These are phyloP conservation scores for Diplogasteroides magnus DNA, from an alignment of 1,140 invertebrate species.

Conservation along the genomic window DNA sequence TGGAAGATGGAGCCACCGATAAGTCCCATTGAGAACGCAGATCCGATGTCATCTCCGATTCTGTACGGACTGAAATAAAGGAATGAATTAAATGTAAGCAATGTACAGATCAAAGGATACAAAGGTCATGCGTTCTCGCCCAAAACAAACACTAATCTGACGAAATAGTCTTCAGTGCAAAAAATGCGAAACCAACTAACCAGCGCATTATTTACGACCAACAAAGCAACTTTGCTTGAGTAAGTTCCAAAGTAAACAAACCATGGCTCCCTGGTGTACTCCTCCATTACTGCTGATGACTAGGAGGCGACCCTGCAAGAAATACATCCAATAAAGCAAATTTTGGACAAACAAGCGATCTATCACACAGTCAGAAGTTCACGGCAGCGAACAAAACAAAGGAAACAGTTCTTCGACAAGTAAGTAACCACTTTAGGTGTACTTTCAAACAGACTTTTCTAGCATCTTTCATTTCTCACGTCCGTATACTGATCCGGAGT, in stretches of 20 bases:
- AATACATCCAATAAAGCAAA: too few species aligned
- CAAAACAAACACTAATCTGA: too few species aligned
- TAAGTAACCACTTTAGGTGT: too few species aligned
- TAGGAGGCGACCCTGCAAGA: too few species aligned
- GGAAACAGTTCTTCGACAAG: too few species aligned
- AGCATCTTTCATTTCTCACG: too few species aligned
- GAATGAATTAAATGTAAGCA: background rate
- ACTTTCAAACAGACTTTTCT: too few species aligned
- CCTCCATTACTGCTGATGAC: conserved; percentile 36
- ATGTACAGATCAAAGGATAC: background rate
- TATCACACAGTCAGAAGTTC: too few species aligned
- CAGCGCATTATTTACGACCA: background rate
- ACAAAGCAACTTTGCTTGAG: conserved; percentile 2
- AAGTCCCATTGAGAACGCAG: conserved; percentile 95
- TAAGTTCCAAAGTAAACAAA: conserved; percentile 21
- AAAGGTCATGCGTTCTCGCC: too few species aligned
- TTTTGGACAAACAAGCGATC: too few species aligned
- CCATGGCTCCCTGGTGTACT: conserved; percentile 42
- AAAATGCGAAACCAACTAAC: background rate
- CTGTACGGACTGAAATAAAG: conserved; percentile 74
- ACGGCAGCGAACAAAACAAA: too few species aligned
- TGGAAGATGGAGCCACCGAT: conserved; percentile 95
- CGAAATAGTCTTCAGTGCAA: background rate
- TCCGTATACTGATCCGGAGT: too few species aligned
- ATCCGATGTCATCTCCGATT: conserved; percentile 94